Base-by-base conservation (phyloP, 1,140 invertebrate species). In the Achroia grisella region DNA sequence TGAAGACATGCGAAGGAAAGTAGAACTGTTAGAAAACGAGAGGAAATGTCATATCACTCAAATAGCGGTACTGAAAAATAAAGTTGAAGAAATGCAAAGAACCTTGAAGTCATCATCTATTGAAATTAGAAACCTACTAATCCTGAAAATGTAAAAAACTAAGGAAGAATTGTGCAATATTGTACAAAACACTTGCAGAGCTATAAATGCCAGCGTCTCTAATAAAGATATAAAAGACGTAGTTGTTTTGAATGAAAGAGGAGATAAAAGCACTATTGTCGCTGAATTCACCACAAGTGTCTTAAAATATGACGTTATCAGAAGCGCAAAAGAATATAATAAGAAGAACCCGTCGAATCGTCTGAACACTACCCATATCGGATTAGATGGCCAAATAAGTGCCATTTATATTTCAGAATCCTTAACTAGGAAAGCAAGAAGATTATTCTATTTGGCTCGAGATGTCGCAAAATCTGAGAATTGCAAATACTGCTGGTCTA, bases 401-500 rank as follows among this genome's bases (percentile, higher is more conserved):
- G 10, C 43, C 8, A 37, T 45, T 11, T 45, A 30, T 29, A 11
- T 45, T 8, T 36, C 43, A 0, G 43, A 45, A 30, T 35, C 35
- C 10, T 13, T 49, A 8, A 49, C 39, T 4, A 10, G 39, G 9
- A 41, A 39, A 27, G 47, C 33, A 3, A 12, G 39, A 2, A 32
- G 47, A 3, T 29, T 49, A 2, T 32, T 35, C 9, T 49, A 37
- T 34, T 29, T 49, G 5, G 39, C 39, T 8, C 39, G 47, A 1
- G 47, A 49, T 13, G 12, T 49, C 9, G 37, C 13, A 9, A 43
- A 32, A 9, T 31, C 39, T 11, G 29, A 36, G 4, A 4, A 1
- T 2, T 49, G 32, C 14, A 49, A 37, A 32, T 49, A 33, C 10
- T 43, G 39, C 13, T 49, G 47, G 47, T 37, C 47, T 2, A 23